phyloP scores from a whole-genome alignment of 2,113 vertebrate genomes.

The Sphyrna mokarran region DNA sequence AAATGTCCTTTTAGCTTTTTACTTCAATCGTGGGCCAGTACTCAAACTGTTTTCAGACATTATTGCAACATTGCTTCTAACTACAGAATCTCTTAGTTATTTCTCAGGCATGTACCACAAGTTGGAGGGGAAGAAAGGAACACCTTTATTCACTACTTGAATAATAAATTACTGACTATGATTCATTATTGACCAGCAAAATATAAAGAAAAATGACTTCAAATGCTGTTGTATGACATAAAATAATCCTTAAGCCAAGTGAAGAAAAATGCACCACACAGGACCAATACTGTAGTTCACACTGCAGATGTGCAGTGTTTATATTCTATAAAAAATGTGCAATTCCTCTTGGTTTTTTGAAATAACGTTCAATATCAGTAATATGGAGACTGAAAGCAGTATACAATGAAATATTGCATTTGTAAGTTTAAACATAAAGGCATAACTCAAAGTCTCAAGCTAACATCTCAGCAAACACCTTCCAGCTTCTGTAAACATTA shows the following conservation, averaged over 20 bases:
- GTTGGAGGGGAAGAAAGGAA: background rate
- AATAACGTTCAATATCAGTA: background rate
- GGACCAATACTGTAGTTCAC: background rate
- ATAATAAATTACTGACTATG: background rate
- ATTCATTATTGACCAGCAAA: background rate
- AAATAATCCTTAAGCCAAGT: background rate
- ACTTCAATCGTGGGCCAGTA: background rate
- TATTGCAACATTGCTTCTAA: background rate
- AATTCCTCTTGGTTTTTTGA: background rate
- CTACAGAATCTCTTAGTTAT: background rate
- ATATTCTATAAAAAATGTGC: background rate
- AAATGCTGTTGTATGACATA: background rate
- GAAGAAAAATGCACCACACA: background rate
- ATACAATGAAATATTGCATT: background rate
- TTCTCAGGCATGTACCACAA: background rate
- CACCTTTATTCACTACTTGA: background rate
- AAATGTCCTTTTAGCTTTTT: background rate
- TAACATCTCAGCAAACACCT: background rate
- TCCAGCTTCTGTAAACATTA: background rate
- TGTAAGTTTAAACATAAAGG: background rate
- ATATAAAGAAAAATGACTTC: background rate
- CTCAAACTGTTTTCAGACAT: background rate
- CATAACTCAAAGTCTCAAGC: background rate
- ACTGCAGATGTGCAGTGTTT: background rate
- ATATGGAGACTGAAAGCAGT: background rate